Percentiles rank a stretch among this genome's conserved stretches.
phyloP scores from a whole-genome alignment of 2,113 vertebrate species.

The Prionailurus viverrinus region DNA sequence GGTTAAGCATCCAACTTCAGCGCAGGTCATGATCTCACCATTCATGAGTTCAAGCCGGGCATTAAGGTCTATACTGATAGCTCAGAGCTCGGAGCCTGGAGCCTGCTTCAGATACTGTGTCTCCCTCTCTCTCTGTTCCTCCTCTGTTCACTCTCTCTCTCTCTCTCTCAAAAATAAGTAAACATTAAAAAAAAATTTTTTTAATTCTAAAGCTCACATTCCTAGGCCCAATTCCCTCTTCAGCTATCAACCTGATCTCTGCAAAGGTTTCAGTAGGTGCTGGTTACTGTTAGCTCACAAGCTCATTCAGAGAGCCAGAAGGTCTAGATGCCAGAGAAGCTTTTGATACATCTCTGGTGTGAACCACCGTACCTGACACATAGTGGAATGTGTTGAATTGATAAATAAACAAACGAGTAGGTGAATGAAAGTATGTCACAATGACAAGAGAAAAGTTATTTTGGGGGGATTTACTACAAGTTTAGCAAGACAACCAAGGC shows the following conservation, averaged over 20 bases:
- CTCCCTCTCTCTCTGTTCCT: too few relatives aligned
- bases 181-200: too few relatives aligned
- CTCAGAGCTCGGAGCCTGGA: too few relatives aligned
- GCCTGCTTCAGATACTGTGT: too few relatives aligned
- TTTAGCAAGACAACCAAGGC: background rate
- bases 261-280: background rate
- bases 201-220: background rate
- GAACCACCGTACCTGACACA: background rate
- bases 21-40: too few relatives aligned
- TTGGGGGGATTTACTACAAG: background rate
- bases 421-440: background rate
- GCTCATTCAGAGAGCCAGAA: background rate
- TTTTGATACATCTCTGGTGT: background rate
- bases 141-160: too few relatives aligned
- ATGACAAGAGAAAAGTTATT: background rate
- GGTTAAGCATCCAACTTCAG: too few relatives aligned
- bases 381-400: background rate
- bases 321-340: background rate
- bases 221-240: background rate
- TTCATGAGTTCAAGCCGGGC: too few relatives aligned
- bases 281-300: background rate
- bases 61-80: too few relatives aligned
- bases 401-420: background rate
- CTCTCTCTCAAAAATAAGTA: too few relatives aligned
- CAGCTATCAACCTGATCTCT: background rate